Base-by-base conservation (phyloP, 2,113 vertebrate species). In the Rhineura floridana region DNA sequence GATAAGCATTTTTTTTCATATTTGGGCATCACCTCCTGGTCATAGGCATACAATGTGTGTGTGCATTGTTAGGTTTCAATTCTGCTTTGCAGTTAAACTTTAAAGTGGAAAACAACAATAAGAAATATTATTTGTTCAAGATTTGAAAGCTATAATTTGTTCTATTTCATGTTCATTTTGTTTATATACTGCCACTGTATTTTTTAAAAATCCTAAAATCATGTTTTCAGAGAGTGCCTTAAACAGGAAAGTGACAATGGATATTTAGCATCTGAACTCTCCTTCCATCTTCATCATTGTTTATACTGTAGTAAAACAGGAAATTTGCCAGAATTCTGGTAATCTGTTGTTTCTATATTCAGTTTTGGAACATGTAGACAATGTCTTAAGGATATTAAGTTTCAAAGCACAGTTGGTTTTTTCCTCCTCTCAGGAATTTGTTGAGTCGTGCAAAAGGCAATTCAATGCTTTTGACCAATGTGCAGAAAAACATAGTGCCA, bases 381-480 rank as follows among this genome's bases (percentile, higher is more conserved):
- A 88, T 78, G 86, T 91, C 76, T 59, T 59, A 65, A 30, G 81
- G 84, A 87, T 39, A 91, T 19, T 1, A 86, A 21, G 17, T 87
- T 78, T 42, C 30, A 59, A 81, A 65, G 39, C 30, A 48, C 36
- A 86, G 30, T 83, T 77, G 91, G 90, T 80, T 90, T 33, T 52
- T 81, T 87, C n/a, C n/a, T 90, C 88, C 89, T 90, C 89, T 75
- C 63, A 88, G 83, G 52, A 84, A 80, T 80, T 79, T 21, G n/a
- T 21, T 79, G 28, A 52, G 76, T 7, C 48, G n/a, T 52, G 15
- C 28, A n/a, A 50, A 78, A 52, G 23, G 76, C 6, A 92, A 89
- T 46, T 90, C n/a, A 91, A 78, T 88, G 59, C 82, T 95, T 85
- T 77, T 93, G 75, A 90, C 82, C 93, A 95, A 88, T 90, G 91